Evolutionary conservation across 53 echinoderm and acorn worm species (phyloP), one percentile per base, ranked within the genome.

Genomic region (Echinarachnius parma): DNA sequence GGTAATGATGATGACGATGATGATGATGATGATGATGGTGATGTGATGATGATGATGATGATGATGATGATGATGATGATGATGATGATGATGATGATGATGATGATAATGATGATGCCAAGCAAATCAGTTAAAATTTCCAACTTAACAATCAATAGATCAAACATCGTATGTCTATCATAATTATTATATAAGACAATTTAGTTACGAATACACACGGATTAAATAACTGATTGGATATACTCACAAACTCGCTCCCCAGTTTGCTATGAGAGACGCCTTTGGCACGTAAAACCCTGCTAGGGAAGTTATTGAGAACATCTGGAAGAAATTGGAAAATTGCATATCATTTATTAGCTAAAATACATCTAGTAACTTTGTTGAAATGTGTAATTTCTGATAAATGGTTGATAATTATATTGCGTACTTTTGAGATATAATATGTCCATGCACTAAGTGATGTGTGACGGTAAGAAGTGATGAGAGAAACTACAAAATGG

Each of bases 171-270:
- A n/a, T n/a, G n/a, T n/a, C n/a, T n/a, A n/a, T n/a, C n/a, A n/a
- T n/a, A n/a, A n/a, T n/a, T n/a, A n/a, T n/a, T n/a, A n/a, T n/a
- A n/a, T n/a, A n/a, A n/a, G n/a, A n/a, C n/a, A n/a, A n/a, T n/a
- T n/a, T n/a, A n/a, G n/a, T n/a, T n/a, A n/a, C n/a, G n/a, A n/a
- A n/a, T n/a, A n/a, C n/a, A n/a, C n/a, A n/a, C n/a, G n/a, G n/a
- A n/a, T n/a, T 13, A 39, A 39, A 39, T 39, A 13, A 39, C 7
- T 39, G 15, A 18, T 21, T 2, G 15, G 46, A 3, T 31, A 14
- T 62, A 87, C 87, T 87, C 59, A 87, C 87, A 87, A 50, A 59
- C 75, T 87, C 30, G 87, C 59, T 18, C 75, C 82, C 87, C 87
- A 87, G 32, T 63, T 65, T 39, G 79, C 87, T 1, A 87, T 57